These are phyloP conservation scores for Dipodomys merriami DNA, from an alignment of 2,113 vertebrate species.

Conservation along the genomic window DNA sequence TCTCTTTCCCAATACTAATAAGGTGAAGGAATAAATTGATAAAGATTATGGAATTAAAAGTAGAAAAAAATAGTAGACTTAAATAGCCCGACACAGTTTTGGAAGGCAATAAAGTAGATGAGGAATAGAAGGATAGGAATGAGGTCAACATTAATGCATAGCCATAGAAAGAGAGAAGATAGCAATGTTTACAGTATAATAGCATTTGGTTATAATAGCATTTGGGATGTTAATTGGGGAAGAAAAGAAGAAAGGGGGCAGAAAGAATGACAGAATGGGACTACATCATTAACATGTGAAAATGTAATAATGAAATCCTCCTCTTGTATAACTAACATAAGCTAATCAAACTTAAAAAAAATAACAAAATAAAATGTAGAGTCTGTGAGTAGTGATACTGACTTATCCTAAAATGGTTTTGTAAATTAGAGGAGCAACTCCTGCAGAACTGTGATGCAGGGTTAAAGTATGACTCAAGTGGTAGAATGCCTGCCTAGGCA, in stretches of 20 bases:
- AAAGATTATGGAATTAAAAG: background rate
- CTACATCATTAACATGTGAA: too few relatives aligned
- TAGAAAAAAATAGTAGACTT: background rate
- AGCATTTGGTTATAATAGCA: background rate
- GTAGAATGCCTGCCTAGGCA: too few relatives aligned
- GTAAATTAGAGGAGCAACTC: background rate
- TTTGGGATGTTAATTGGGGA: too few relatives aligned
- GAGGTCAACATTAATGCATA: background rate
- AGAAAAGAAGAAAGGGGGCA: too few relatives aligned
- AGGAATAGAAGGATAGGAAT: background rate
- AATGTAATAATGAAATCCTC: too few relatives aligned
- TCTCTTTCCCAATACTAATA: background rate
- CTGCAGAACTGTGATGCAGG: background rate
- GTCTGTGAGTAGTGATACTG: background rate
- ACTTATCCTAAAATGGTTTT: background rate
- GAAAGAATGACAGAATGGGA: too few relatives aligned
- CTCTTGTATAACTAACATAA: too few relatives aligned
- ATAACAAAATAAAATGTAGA: background rate
- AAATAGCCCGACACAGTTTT: background rate
- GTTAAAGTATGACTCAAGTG: too few relatives aligned
- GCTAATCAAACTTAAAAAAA: too few relatives aligned
- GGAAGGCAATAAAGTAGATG: background rate
- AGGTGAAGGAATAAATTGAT: background rate
- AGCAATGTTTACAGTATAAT: background rate
- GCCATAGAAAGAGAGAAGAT: background rate